These are phyloP conservation scores for Bacillus rossius DNA, from an alignment of 1,140 invertebrate species.

Conservation along the genomic window DNA sequence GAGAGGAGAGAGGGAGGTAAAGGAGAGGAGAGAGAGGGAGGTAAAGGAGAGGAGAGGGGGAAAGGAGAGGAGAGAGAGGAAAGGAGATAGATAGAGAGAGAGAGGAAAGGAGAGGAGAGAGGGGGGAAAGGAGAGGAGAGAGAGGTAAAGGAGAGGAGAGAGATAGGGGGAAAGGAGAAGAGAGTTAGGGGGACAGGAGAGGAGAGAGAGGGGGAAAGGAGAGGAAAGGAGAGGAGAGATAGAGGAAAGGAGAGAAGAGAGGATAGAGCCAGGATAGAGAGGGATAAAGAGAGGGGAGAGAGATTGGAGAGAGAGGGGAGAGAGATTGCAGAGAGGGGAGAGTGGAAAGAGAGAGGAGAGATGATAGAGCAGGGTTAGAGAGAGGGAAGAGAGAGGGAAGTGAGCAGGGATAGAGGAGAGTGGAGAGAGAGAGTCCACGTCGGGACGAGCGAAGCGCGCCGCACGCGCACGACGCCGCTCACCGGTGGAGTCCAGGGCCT, in stretches of 20 bases:
- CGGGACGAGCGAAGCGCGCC: too few relatives aligned
- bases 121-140: not conserved
- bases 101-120: not conserved
- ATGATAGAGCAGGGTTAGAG: not conserved
- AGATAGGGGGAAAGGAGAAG: not conserved
- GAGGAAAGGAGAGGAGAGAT: not conserved
- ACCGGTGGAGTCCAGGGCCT: slow-evolving; percentile 58
- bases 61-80: not conserved
- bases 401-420: not conserved
- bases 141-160: not conserved
- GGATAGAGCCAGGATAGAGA: not conserved
- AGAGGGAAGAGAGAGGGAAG: not conserved
- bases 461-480: too few relatives aligned
- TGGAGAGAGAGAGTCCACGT: not conserved
- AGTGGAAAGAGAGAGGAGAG: too few relatives aligned
- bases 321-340: not conserved
- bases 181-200: not conserved
- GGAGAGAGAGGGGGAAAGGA: too few relatives aligned
- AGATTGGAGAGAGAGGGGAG: not conserved
- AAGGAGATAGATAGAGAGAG: not conserved
- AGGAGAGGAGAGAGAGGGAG: not conserved
- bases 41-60: not conserved
- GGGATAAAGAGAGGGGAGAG: not conserved
- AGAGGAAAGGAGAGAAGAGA: not conserved
- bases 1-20: too few relatives aligned